These are phyloP conservation scores for Druceiella hillmani DNA, from an alignment of 2,888 invertebrate species.

Conservation along the genomic window DNA sequence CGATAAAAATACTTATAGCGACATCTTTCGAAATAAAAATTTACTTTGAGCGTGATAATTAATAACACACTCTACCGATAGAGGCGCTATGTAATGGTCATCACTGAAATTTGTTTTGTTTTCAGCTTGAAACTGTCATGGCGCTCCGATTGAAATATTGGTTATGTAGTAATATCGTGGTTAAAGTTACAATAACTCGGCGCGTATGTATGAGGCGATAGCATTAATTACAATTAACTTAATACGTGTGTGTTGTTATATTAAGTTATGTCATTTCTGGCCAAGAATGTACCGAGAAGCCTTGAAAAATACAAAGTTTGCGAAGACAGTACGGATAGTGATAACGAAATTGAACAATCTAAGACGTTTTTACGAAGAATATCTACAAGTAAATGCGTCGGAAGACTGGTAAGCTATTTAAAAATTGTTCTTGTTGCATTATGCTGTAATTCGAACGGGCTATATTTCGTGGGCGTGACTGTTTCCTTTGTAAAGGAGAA, in stretches of 20 bases:
- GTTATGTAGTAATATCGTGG: constrained; percentile 35
- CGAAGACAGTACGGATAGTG: constrained; percentile 66
- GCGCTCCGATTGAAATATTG: constrained; percentile 46
- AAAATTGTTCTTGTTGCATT: too few species aligned
- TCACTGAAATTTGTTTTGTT: constrained; percentile 45
- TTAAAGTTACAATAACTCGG: constrained; percentile 36
- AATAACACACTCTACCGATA: too few species aligned
- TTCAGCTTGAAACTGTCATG: constrained; percentile 44
- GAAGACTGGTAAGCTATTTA: constrained; percentile 62
- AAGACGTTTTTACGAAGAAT: constrained; percentile 72
- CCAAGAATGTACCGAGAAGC: too few species aligned
- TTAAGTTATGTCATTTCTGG: too few species aligned
- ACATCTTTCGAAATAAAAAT: too few species aligned
- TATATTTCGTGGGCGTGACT: constrained; percentile 11
- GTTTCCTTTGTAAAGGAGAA: constrained; percentile 2
- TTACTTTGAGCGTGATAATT: too few species aligned
- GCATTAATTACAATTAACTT: too few species aligned
- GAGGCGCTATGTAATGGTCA: too few species aligned
- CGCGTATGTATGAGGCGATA: constrained; percentile 46
- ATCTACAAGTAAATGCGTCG: constrained; percentile 78
- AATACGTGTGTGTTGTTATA: too few species aligned
- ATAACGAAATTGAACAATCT: constrained; percentile 76
- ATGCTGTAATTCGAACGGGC: too few species aligned
- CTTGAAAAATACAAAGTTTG: constrained; percentile 19
- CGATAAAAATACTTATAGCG: too few species aligned